Evolutionary conservation across 2,888 invertebrate genomes (phyloP).

Genomic region (Drosophila algonquin): DNA sequence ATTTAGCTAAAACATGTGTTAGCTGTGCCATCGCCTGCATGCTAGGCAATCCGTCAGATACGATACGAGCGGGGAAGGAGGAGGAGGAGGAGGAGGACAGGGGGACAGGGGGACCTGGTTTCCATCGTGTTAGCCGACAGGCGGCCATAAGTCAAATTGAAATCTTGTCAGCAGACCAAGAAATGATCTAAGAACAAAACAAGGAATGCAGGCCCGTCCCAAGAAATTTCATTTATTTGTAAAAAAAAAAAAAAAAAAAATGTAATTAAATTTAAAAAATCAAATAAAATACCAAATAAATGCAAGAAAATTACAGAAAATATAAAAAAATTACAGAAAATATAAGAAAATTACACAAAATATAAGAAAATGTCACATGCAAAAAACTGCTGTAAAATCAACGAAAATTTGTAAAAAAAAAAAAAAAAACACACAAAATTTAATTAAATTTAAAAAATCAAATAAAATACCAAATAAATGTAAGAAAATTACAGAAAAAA

Average conservation of each 20-base stretch:
- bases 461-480: slow-evolving; percentile 10
- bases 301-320: background rate
- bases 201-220: slow-evolving; percentile 4
- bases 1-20: slow-evolving; percentile 73
- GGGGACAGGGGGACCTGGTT: slow-evolving; percentile 29
- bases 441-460: slow-evolving; percentile 40
- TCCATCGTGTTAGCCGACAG: slow-evolving; percentile 46
- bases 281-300: slow-evolving; percentile 9
- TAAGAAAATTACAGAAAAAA: background rate
- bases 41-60: slow-evolving; percentile 73
- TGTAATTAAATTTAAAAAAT: slow-evolving; percentile 45
- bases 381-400: background rate
- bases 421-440: slow-evolving; percentile 47
- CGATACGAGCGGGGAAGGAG: slow-evolving; percentile 38
- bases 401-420: slow-evolving; percentile 35
- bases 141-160: slow-evolving; percentile 63
- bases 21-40: slow-evolving; percentile 65
- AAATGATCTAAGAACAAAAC: slow-evolving; percentile 45
- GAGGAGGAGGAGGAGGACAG: too few species aligned
- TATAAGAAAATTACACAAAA: background rate
- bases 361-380: background rate
- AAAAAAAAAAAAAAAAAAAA: slow-evolving; percentile 38
- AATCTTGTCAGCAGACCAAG: slow-evolving; percentile 66
- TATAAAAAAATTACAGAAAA: background rate
- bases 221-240: slow-evolving; percentile 44